phyloP scores from a whole-genome alignment of 2,888 invertebrate species.

The Stramonita haemastoma region DNA sequence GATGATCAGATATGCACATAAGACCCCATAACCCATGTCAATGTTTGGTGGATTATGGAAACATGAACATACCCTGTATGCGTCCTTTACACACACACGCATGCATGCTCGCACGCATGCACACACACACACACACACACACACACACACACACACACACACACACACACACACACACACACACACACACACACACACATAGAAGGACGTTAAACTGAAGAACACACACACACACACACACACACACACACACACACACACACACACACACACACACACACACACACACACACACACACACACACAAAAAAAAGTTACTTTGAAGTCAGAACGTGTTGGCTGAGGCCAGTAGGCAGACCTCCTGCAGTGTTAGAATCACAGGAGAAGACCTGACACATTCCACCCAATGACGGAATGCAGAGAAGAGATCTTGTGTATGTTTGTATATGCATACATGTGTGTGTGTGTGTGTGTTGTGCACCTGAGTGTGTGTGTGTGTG shows the following conservation, averaged over 20 bases:
- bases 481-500: background rate
- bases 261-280: background rate
- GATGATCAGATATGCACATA: background rate
- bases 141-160: constrained; percentile 1
- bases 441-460: background rate
- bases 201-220: no score
- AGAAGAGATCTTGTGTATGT: background rate
- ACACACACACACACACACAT: background rate
- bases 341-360: background rate
- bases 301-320: background rate
- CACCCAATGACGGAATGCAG: no score
- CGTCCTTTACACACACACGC: background rate
- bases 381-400: no score
- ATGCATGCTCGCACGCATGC: background rate
- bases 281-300: constrained; percentile 1
- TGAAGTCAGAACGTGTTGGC: background rate
- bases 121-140: background rate
- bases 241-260: background rate
- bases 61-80: background rate
- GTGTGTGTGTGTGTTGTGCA: background rate
- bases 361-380: background rate
- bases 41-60: background rate
- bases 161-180: background rate
- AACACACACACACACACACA: background rate
- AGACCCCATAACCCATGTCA: background rate